Evolutionary conservation across 2,113 vertebrate species (phyloP), one percentile per base, ranked within the genome.

Genomic region (Tragelaphus strepsiceros): DNA sequence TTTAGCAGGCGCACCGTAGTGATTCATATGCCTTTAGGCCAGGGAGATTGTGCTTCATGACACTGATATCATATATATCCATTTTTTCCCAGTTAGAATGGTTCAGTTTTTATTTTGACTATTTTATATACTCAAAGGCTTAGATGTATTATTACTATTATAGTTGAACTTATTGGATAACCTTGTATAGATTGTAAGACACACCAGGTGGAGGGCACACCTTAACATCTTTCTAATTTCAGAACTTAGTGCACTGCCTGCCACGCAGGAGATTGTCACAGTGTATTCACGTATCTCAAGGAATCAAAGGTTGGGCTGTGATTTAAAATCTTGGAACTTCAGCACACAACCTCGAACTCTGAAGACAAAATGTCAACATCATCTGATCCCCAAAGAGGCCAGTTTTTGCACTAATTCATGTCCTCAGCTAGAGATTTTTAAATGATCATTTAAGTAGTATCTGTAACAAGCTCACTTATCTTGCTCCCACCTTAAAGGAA

Each of bases 71-170:
- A 81, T n/a, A 35, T 54, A 46, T 82, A 56, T 91, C 91, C 22
- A 9, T 19, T 90, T 91, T 51, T 67, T 54, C 77, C 86, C n/a
- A 62, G 7, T 49, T 62, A 78, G 30, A 83, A 61, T n/a, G 87
- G 94, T 94, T 81, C 15, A 14, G 5, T 91, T 96, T 94, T 84
- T 59, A 51, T 89, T 92, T 96, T 88, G 43, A 78, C 24, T 53
- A 7, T 22, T 74, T 54, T 46, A 43, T 13, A 82, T 8, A 59
- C 7, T 35, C 17, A 46, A 46, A 90, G 54, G n/a, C 26, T 89
- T 77, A 32, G 11, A 0, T 24, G 49, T 49, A 11, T 74, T 58
- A 46, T 30, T 88, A 49, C 35, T 88, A 32, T 17, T n/a, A 28
- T 9, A 62, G 71, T 17, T 89, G 7, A 86, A 39, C 28, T 84